A percentile compares a stretch with the other conserved stretches of the same genome.
Conservation (phyloP, 2,797 vertebrate species). For the Phalanger gymnotis region DNA sequence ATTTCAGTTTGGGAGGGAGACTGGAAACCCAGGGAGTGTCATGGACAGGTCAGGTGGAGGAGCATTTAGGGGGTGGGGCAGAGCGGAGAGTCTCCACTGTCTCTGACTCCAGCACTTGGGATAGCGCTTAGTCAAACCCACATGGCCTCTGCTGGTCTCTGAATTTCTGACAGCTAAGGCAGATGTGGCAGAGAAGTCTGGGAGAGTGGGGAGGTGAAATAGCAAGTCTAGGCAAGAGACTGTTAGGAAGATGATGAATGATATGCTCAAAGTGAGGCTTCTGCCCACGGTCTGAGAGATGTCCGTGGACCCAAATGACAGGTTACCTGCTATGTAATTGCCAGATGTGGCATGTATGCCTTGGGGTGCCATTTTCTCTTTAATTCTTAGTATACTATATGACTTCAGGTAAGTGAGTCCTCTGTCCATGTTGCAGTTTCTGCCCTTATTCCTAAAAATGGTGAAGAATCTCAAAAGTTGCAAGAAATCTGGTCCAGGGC, state of each 20-base stretch:
- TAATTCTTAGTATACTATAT: neutral
- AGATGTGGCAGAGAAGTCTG: neutral
- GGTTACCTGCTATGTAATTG: neutral
- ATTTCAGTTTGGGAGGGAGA: neutral
- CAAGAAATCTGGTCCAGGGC: neutral
- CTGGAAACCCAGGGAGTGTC: neutral
- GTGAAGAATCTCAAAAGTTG: neutral
- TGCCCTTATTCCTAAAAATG: neutral
- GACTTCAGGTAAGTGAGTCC: neutral
- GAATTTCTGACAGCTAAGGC: neutral
- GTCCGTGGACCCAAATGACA: neutral
- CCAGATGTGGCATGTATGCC: neutral
- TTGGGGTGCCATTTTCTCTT: neutral
- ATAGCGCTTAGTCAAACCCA: neutral
- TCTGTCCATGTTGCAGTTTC: neutral
- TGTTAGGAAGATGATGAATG: neutral
- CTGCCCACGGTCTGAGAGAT: neutral
- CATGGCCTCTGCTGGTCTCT: neutral
- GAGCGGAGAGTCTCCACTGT: neutral
- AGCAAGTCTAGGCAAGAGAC: neutral
- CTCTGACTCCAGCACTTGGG: neutral
- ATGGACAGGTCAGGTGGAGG: neutral
- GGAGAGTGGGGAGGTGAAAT: neutral
- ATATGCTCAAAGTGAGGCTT: neutral
- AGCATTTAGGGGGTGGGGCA: neutral